Conservation (phyloP, 2,888 invertebrate species). For the Elysia crispata region DNA sequence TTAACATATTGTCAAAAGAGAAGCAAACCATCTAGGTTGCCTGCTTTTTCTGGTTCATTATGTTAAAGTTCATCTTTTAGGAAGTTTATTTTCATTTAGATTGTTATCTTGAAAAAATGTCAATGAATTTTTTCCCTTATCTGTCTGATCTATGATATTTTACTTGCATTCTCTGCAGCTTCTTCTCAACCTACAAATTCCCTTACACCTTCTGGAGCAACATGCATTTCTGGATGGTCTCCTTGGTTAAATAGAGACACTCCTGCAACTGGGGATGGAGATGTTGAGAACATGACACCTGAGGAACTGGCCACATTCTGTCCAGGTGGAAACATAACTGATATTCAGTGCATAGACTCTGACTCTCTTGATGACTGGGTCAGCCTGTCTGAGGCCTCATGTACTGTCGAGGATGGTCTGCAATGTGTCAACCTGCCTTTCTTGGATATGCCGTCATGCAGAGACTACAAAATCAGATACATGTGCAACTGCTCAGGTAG, state of each 20-base stretch:
- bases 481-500: slow-evolving; percentile 78
- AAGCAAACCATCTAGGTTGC: no score
- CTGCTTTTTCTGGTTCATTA: no score
- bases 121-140: no score
- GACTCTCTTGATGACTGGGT: slow-evolving; percentile 59
- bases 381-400: slow-evolving; percentile 62
- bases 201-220: background rate
- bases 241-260: slow-evolving; percentile 64
- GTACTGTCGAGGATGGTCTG: slow-evolving; percentile 83
- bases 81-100: no score
- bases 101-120: no score
- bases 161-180: no score
- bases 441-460: slow-evolving; percentile 54
- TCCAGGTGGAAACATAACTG: slow-evolving; percentile 63
- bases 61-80: no score
- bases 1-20: no score
- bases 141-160: no score
- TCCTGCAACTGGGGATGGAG: slow-evolving; percentile 60
- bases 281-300: slow-evolving; percentile 59
- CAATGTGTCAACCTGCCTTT: slow-evolving; percentile 82
- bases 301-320: slow-evolving; percentile 62
- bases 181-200: background rate
- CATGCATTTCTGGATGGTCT: slow-evolving; percentile 57
- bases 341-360: slow-evolving; percentile 69
- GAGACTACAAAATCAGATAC: slow-evolving; percentile 68